phyloP scores from a whole-genome alignment of 2,113 vertebrate genomes.

The Nothoprocta perdicaria region DNA sequence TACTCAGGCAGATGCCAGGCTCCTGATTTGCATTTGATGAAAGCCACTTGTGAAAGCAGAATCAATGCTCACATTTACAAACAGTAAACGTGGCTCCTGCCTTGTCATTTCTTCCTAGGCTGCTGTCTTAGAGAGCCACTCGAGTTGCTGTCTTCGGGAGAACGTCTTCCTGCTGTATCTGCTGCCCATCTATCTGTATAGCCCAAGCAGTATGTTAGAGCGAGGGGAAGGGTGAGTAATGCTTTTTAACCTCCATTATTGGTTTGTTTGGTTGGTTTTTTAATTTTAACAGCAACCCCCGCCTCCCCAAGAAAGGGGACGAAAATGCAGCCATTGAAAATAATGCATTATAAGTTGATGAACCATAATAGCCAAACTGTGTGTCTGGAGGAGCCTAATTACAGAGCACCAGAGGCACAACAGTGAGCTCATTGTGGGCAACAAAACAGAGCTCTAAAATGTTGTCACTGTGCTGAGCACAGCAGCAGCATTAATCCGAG shows the following conservation, averaged over 20 bases:
- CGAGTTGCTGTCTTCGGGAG: constrained; percentile 39
- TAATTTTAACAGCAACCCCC: background rate
- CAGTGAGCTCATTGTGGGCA: constrained; percentile 50
- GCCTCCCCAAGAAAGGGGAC: background rate
- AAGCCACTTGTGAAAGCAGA: constrained; percentile 72
- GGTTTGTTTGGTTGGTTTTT: background rate
- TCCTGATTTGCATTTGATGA: constrained; percentile 76
- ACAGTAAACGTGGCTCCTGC: constrained; percentile 66
- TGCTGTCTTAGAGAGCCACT: constrained; percentile 63
- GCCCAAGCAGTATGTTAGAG: constrained; percentile 52
- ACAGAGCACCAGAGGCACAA: constrained; percentile 45
- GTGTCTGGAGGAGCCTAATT: constrained; percentile 62
- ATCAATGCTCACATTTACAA: constrained; percentile 73
- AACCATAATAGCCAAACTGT: constrained; percentile 51
- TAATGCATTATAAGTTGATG: constrained; percentile 53
- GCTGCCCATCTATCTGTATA: background rate
- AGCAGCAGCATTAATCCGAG: constrained; percentile 20
- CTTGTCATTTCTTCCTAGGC: constrained; percentile 68
- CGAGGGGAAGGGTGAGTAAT: constrained; percentile 69
- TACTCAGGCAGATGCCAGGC: constrained; percentile 73
- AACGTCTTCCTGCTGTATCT: constrained; percentile 30
- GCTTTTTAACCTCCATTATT: constrained; percentile 1
- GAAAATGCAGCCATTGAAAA: constrained; percentile 45
- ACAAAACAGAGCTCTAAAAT: constrained; percentile 47
- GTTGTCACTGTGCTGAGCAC: constrained; percentile 8